phyloP scores from a whole-genome alignment of 2,113 vertebrate species.

The Channa maculata region DNA sequence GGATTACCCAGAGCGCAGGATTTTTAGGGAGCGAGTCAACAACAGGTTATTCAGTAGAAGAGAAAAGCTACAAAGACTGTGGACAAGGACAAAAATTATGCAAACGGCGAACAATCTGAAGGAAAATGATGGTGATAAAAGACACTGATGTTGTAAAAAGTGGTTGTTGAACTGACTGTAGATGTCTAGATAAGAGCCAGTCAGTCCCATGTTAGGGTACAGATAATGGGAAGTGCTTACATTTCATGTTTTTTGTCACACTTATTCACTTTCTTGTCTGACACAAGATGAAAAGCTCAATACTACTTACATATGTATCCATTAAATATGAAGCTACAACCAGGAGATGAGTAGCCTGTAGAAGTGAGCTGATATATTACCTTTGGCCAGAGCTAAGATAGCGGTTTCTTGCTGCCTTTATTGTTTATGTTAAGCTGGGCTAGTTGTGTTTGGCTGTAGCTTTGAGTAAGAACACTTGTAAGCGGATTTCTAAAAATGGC shows the following conservation, averaged over 20 bases:
- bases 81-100: conserved; percentile 9
- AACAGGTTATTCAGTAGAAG: not conserved
- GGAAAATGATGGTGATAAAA: not conserved
- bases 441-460: not conserved
- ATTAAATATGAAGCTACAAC: no score
- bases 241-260: no score
- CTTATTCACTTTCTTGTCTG: no score
- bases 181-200: not conserved
- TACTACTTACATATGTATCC: no score
- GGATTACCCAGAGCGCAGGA: conserved; percentile 15
- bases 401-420: not conserved
- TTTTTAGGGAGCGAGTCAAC: conserved; percentile 10
- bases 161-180: not conserved
- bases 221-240: no score
- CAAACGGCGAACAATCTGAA: not conserved
- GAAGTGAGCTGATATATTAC: not conserved
- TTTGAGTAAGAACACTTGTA: not conserved
- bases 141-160: not conserved
- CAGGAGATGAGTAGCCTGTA: not conserved
- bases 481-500: not conserved
- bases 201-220: no score
- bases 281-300: no score
- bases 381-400: not conserved
- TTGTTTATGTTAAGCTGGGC: no score
- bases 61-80: not conserved